Percentiles rank a stretch among this genome's conserved stretches.
Evolutionary conservation across 2,113 vertebrate species (phyloP).

Genomic region (Solea solea): DNA sequence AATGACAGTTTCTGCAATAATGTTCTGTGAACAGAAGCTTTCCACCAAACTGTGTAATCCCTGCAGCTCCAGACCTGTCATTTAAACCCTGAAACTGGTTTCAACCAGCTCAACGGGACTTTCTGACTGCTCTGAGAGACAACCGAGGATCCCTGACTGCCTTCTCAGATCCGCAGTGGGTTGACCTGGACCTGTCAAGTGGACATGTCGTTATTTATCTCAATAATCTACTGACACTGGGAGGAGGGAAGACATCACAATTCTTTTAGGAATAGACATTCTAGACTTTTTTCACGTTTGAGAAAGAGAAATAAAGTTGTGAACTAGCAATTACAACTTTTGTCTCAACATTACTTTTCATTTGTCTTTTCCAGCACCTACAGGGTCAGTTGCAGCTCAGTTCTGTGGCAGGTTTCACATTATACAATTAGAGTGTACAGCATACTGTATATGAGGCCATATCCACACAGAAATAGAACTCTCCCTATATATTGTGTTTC

Average conservation of each 20-base stretch:
- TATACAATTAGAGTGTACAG: neutral
- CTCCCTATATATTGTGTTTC: no score
- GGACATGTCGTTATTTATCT: neutral
- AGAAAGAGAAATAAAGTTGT: no score
- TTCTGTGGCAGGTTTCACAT: neutral
- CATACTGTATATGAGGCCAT: no score
- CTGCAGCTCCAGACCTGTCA: conserved; percentile 62
- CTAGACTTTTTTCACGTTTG: no score
- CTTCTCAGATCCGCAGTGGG: conserved; percentile 2
- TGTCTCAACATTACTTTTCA: neutral
- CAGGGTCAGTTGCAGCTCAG: neutral
- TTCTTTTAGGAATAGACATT: neutral
- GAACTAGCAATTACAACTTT: neutral
- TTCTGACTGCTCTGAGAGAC: conserved; percentile 41
- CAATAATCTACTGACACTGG: neutral
- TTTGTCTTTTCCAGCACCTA: neutral
- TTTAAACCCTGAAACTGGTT: conserved; percentile 61
- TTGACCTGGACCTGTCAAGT: conserved; percentile 8
- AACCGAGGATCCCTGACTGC: conserved; percentile 4
- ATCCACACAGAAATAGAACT: no score
- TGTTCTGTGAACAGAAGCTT: conserved; percentile 41
- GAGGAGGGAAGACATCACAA: neutral
- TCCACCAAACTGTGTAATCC: conserved; percentile 57
- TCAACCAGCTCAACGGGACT: conserved; percentile 60
- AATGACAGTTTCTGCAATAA: conserved; percentile 41